Evolutionary conservation across 1,140 invertebrate species (phyloP).

Genomic region (Drosophila fuyamai): DNA sequence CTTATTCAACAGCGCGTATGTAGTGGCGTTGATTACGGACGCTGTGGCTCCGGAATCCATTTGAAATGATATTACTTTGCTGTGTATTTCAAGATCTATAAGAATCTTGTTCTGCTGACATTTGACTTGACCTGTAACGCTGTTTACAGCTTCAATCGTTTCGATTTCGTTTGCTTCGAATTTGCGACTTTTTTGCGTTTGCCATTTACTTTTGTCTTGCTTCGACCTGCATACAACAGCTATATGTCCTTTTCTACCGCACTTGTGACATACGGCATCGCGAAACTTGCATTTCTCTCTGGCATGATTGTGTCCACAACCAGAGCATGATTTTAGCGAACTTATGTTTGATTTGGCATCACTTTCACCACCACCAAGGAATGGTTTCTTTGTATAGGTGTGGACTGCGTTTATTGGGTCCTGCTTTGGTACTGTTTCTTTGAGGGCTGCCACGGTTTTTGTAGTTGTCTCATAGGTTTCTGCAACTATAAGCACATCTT

Average conservation of each 20-base stretch:
- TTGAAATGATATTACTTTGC: neutral
- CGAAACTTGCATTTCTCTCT: neutral
- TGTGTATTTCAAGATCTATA: neutral
- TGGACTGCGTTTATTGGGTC: too few relatives aligned
- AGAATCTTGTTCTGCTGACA: neutral
- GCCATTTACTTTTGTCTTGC: neutral
- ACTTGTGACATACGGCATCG: neutral
- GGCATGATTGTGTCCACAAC: neutral
- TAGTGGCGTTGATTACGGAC: neutral
- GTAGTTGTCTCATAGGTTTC: neutral
- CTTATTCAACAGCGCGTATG: neutral
- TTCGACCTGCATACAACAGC: neutral
- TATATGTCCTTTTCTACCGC: neutral
- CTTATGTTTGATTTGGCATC: neutral
- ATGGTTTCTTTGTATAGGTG: too few relatives aligned
- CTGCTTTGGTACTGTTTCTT: neutral
- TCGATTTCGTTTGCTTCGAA: neutral
- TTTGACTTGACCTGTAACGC: neutral
- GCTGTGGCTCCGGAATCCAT: neutral
- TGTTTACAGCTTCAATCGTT: neutral
- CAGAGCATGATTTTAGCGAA: neutral
- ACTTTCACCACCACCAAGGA: neutral
- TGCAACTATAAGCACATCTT: neutral
- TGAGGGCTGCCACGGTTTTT: neutral
- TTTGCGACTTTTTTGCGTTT: neutral